These are phyloP conservation scores for Mormyrops attenuatus DNA, from an alignment of 2,797 vertebrate species.

Conservation along the genomic window DNA sequence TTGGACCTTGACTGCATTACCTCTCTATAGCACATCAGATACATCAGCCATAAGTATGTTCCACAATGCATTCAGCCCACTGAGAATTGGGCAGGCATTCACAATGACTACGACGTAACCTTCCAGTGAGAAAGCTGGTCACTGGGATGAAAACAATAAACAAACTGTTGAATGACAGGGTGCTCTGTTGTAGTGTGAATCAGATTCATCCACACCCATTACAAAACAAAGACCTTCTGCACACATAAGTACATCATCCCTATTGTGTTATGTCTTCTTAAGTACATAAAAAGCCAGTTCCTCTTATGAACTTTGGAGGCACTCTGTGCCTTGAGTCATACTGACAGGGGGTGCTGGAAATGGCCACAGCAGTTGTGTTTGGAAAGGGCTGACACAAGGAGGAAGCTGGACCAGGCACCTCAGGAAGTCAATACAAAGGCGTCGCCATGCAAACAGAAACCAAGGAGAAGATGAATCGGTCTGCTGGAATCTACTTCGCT, in stretches of 20 bases:
- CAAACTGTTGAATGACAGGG: not conserved
- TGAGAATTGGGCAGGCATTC: constrained; percentile 23
- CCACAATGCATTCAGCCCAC: not conserved
- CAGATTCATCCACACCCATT: not conserved
- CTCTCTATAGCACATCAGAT: not conserved
- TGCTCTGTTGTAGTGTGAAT: not conserved
- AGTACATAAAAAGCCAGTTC: not conserved
- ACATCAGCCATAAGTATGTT: not conserved
- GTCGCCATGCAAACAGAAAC: constrained; percentile 51
- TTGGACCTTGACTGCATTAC: not conserved
- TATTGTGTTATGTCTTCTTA: not conserved
- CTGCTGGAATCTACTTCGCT: constrained; percentile 52
- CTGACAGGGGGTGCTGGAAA: constrained; percentile 2
- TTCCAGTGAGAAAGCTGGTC: constrained; percentile 33
- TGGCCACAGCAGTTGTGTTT: constrained; percentile 34
- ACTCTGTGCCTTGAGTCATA: not conserved
- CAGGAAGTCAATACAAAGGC: constrained; percentile 53
- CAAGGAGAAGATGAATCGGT: constrained; percentile 53
- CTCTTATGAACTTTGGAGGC: not conserved
- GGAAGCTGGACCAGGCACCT: constrained; percentile 47
- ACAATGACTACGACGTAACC: not conserved
- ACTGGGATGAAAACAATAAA: constrained; percentile 15
- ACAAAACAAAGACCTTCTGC: not conserved
- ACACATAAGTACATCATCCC: not conserved
- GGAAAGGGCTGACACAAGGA: constrained; percentile 40